These are phyloP conservation scores for Cirrhinus molitorella DNA, from an alignment of 2,797 vertebrate species.

Conservation along the genomic window DNA sequence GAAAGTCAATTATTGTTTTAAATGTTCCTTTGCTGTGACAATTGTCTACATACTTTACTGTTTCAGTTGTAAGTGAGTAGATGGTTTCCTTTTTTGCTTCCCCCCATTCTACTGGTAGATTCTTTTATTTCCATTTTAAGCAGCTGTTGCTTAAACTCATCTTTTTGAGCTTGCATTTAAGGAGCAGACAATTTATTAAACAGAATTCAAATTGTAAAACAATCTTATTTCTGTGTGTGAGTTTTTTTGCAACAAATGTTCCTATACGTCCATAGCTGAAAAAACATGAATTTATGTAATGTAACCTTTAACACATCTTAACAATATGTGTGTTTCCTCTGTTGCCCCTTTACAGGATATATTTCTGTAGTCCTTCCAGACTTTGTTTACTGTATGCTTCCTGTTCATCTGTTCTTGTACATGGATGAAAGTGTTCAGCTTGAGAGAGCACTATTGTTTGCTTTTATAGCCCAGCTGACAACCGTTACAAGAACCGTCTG, in stretches of 20 bases:
- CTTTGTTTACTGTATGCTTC: slow-evolving; percentile 54
- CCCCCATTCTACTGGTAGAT: slow-evolving; percentile 40
- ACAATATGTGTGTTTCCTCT: slow-evolving; percentile 54
- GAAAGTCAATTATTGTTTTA: slow-evolving; percentile 79
- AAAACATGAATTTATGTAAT: slow-evolving; percentile 34
- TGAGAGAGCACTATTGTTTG: slow-evolving; percentile 75
- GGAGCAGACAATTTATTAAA: not conserved
- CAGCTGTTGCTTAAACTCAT: not conserved
- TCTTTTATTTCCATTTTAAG: not conserved
- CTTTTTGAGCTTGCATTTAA: not conserved
- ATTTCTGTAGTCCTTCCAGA: slow-evolving; percentile 56
- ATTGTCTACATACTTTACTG: slow-evolving; percentile 69
- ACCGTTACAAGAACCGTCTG: slow-evolving; percentile 42
- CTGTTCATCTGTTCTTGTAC: slow-evolving; percentile 70
- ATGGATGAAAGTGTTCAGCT: slow-evolving; percentile 72
- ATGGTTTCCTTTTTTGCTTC: not conserved
- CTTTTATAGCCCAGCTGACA: slow-evolving; percentile 64
- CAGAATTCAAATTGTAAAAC: not conserved
- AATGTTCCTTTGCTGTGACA: slow-evolving; percentile 69
- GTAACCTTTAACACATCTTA: slow-evolving; percentile 42
- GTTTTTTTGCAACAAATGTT: slow-evolving; percentile 10
- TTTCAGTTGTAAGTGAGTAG: slow-evolving; percentile 60
- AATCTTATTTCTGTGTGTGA: not conserved
- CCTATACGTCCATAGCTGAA: not conserved
- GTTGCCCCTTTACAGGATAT: slow-evolving; percentile 61